Base-by-base conservation (phyloP, 2,888 invertebrate species). In the Cristatella mucedo region DNA sequence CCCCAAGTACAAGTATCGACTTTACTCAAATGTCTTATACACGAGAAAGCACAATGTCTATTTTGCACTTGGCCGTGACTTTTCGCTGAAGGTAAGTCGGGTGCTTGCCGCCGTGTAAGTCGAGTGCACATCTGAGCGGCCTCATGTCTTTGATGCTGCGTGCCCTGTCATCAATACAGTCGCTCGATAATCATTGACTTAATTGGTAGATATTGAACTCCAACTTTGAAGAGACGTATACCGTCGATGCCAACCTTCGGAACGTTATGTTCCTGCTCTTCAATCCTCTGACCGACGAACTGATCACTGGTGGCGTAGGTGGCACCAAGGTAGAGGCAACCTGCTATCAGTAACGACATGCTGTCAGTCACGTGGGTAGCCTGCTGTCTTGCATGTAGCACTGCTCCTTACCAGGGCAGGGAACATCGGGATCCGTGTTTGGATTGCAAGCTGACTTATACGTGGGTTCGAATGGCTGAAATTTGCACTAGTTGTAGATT, bases 181-280 rank as follows among this genome's bases (percentile, higher is more conserved):
- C n/a, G n/a, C n/a, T n/a, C 18, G 18, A 9, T 38, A 29, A 21
- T 29, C 11, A n/a, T 40, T 19, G 5, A 34, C 19, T 36, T 34
- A 29, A 32, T 38, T 40, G 52, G n/a, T 46, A 63, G 63, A 59
- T 63, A 22, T 44, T 61, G 43, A 63, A 62, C 44, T 46, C 54
- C 43, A 56, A 62, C 34, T 63, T 63, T 51, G 52, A 55, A 32
- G 59, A 61, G 49, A 61, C 57, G 1, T 61, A 55, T 38, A 53
- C 56, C n/a, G 56, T 61, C 9, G 53, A 52, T 41, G 56, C 58
- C 20, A 54, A 59, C 39, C 50, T 61, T 38, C 46, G 58, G 22
- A 62, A 61, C 16, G 56, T 62, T 4, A 46, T 61, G 26, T 63
- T 59, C 43, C 59, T 64, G 55, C 41, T 62, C 37, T 63, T 61